Evolutionary conservation across 2,888 invertebrate species (phyloP).

Genomic region (Plagiodera versicolora): DNA sequence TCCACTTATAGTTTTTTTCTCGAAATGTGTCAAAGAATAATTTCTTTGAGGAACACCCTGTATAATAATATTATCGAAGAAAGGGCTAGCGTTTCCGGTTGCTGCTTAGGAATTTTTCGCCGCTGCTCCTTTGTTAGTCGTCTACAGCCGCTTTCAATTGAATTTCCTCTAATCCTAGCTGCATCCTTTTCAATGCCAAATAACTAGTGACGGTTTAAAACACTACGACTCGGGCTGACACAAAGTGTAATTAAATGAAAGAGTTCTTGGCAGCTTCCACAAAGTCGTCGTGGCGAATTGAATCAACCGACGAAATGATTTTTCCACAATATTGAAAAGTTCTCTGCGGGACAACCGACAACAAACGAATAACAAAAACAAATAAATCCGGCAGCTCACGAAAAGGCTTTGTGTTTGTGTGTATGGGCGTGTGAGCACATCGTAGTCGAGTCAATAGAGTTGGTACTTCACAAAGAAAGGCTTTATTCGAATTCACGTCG

Average conservation of each 20-base stretch:
- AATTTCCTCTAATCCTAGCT: not conserved
- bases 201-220: not conserved
- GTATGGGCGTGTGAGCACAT: not conserved
- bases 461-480: not conserved
- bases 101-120: not conserved
- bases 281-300: no score
- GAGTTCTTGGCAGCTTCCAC: no score
- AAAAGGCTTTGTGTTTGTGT: not conserved
- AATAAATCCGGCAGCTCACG: not conserved
- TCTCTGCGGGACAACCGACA: not conserved
- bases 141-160: not conserved
- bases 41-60: no score
- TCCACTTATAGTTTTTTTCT: no score
- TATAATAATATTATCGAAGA: not conserved
- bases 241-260: no score
- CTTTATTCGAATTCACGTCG: not conserved
- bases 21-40: no score
- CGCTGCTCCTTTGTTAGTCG: not conserved
- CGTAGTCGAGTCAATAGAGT: not conserved
- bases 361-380: not conserved
- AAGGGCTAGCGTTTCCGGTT: not conserved
- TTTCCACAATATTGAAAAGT: not conserved
- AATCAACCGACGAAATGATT: no score
- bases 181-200: not conserved
- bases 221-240: not conserved